These are phyloP conservation scores for Mycteria americana DNA, from an alignment of 2,797 vertebrate genomes.

Conservation along the genomic window DNA sequence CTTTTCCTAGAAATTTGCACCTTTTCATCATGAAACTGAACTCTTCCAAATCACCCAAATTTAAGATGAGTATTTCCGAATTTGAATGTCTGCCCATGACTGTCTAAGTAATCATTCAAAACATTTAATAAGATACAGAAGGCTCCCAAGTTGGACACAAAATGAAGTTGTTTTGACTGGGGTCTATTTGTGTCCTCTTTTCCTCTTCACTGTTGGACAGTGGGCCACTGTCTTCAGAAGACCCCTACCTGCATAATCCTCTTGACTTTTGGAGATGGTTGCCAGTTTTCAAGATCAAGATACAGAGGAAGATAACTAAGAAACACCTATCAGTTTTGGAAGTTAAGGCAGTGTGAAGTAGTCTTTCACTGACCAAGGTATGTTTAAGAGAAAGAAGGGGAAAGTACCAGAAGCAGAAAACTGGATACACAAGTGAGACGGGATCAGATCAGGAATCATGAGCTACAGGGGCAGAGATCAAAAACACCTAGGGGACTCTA, in stretches of 20 bases:
- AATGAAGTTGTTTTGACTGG: background rate
- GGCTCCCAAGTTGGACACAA: background rate
- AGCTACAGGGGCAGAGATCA: slow-evolving; percentile 30
- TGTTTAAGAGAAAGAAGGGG: background rate
- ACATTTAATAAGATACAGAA: background rate
- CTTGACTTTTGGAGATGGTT: background rate
- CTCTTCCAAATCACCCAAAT: background rate
- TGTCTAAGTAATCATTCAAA: background rate
- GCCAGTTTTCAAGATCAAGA: background rate
- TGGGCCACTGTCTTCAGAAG: background rate
- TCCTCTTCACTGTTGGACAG: background rate
- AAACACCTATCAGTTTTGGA: background rate
- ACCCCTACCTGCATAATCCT: background rate
- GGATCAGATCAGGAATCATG: slow-evolving; percentile 2
- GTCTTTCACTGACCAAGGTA: background rate
- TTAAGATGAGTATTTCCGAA: background rate
- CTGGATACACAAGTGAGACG: background rate
- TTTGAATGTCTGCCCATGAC: background rate
- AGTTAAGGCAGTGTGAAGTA: background rate
- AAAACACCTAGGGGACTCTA: slow-evolving; percentile 17
- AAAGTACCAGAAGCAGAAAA: slow-evolving; percentile 17
- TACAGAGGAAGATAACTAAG: background rate
- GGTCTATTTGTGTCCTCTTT: background rate
- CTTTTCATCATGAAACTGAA: background rate
- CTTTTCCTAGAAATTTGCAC: background rate